Evolutionary conservation across 2,113 vertebrate genomes (phyloP).

Genomic region (Paraplagusia blochii): DNA sequence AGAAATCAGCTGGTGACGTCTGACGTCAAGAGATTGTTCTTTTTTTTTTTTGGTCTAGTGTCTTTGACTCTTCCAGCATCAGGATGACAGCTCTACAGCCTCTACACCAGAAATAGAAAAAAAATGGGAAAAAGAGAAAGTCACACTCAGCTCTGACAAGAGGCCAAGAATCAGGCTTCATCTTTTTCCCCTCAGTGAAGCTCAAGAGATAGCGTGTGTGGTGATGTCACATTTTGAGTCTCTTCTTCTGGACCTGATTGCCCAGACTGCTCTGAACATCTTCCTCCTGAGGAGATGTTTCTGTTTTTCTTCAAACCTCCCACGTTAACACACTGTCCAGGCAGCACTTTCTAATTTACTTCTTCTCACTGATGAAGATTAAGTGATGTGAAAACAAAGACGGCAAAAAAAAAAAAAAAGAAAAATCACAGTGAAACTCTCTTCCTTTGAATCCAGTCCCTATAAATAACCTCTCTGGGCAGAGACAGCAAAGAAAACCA

Average conservation of each 20-base stretch:
- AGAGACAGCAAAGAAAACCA: conserved; percentile 30
- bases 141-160: conserved; percentile 21
- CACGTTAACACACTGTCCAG: neutral
- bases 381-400: conserved; percentile 6
- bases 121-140: neutral
- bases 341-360: conserved; percentile 15
- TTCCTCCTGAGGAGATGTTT: neutral
- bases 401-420: conserved; percentile 19
- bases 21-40: conserved; percentile 16
- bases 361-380: conserved; percentile 6
- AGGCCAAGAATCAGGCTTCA: conserved; percentile 20
- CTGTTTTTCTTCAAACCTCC: too few relatives aligned
- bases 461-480: conserved; percentile 57
- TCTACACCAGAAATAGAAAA: conserved; percentile 3
- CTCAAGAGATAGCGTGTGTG: neutral
- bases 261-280: conserved; percentile 9
- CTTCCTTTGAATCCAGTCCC: conserved; percentile 50
- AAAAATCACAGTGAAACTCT: conserved; percentile 46
- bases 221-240: conserved; percentile 22
- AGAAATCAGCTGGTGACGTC: neutral
- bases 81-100: conserved; percentile 21
- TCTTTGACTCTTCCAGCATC: conserved; percentile 5
- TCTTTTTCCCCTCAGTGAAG: conserved; percentile 22
- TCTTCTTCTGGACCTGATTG: conserved; percentile 18
- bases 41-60: conserved; percentile 20